Conservation (phyloP, 2,113 vertebrate species). For the Erythrolamprus reginae region DNA sequence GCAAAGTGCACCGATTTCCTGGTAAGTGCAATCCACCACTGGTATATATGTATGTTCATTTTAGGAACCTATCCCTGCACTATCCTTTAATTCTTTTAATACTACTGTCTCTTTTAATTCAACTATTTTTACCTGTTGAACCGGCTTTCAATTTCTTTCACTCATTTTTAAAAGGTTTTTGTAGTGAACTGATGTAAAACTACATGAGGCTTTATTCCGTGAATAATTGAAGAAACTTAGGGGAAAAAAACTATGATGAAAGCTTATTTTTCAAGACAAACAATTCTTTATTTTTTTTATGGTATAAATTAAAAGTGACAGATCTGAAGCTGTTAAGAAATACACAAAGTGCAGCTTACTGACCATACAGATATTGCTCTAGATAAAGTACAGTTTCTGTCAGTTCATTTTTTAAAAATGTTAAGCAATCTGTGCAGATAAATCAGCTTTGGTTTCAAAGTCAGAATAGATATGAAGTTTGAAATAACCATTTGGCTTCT, state of each 20-base stretch:
- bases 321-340: constrained; percentile 96
- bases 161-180: constrained; percentile 41
- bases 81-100: not conserved
- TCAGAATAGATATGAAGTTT: constrained; percentile 81
- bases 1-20: too few relatives aligned
- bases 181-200: constrained; percentile 48
- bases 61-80: not conserved
- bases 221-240: constrained; percentile 61
- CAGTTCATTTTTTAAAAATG: constrained; percentile 73
- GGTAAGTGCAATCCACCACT: too few relatives aligned
- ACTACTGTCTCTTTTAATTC: not conserved
- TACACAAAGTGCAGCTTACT: constrained; percentile 99
- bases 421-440: constrained; percentile 93
- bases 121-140: not conserved
- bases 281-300: constrained; percentile 98
- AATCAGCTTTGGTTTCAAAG: constrained; percentile 98
- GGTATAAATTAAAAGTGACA: constrained; percentile 99
- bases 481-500: constrained; percentile 76
- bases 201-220: constrained; percentile 45
- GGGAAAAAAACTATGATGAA: constrained; percentile 56
- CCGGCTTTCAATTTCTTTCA: not conserved
- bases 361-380: constrained; percentile 99
- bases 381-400: constrained; percentile 90
- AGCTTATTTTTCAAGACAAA: constrained; percentile 88
- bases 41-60: not conserved